These are phyloP conservation scores for Abrostola tripartita DNA, from an alignment of 2,888 invertebrate species.

Conservation along the genomic window DNA sequence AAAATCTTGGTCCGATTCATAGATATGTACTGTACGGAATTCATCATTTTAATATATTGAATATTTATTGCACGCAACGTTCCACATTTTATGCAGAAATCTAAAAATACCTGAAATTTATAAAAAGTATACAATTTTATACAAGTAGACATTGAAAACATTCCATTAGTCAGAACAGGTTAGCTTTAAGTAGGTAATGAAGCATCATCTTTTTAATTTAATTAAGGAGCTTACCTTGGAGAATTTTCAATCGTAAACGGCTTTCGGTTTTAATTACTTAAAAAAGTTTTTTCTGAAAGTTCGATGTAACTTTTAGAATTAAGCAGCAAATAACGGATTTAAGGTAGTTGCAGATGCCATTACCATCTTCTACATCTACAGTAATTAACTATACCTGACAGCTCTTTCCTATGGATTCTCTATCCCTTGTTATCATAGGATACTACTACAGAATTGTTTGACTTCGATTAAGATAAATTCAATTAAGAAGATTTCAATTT, in stretches of 20 bases:
- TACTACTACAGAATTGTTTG: slow-evolving; percentile 55
- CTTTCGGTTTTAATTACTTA: slow-evolving; percentile 45
- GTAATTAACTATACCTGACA: too few relatives aligned
- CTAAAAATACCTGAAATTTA: not conserved
- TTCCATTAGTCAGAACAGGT: slow-evolving; percentile 34
- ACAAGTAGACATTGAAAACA: slow-evolving; percentile 28
- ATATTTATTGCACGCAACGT: too few relatives aligned
- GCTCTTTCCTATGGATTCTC: slow-evolving; percentile 42
- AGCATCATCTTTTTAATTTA: slow-evolving; percentile 54
- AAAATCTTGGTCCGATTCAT: too few relatives aligned
- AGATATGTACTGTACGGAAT: too few relatives aligned
- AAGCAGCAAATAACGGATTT: too few relatives aligned
- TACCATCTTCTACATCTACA: too few relatives aligned
- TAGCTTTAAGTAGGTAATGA: slow-evolving; percentile 37
- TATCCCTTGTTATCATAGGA: slow-evolving; percentile 59
- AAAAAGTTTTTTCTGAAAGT: slow-evolving; percentile 5
- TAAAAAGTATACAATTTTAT: slow-evolving; percentile 15
- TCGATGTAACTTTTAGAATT: too few relatives aligned
- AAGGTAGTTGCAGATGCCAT: too few relatives aligned
- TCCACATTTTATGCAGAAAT: not conserved
- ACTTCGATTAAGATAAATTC: slow-evolving; percentile 46
- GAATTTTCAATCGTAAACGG: slow-evolving; percentile 42
- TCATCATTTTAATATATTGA: too few relatives aligned
- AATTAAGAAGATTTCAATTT: slow-evolving; percentile 11
- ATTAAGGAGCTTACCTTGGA: slow-evolving; percentile 47